Evolutionary conservation across 2,888 invertebrate species (phyloP), one percentile per base, ranked within the genome.

Genomic region (Catonia carolina): DNA sequence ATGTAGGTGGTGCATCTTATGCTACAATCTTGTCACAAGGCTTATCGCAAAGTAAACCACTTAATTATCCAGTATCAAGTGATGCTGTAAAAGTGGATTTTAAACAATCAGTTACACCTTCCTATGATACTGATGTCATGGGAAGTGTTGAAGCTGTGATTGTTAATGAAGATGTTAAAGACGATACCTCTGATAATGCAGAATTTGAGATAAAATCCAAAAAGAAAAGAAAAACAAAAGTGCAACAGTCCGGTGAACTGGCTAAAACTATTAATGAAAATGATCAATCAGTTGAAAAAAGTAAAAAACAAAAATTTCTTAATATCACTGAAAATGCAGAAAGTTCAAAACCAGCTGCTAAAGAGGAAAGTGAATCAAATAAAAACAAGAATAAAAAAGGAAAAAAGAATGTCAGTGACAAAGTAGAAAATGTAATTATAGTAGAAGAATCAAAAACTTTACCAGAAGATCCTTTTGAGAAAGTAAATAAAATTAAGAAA

Each of bases 1-100:
- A 27, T 8, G 22, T 12, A 27, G 37, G 15, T 39, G 42, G 49
- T 48, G 53, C 53, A n/a, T 58, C 58, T 35, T 58, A 58, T 53
- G 58, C 58, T 41, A 58, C 52, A 49, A 58, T 58, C 48, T 48
- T 58, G 53, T 48, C 58, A 35, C 58, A 58, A 48, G 58, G 58
- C 27, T 53, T 58, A 33, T n/a, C 41, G 42, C 27, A 2, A 48
- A 49, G 33, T 41, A 37, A 52, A 53, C 41, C 36, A 31, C 22
- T 48, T 27, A 36, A 31, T 33, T n/a, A n/a, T n/a, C 41, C 50
- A 41, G 55, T 39, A 31, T 42, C 27, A 6, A 8, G 8, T 6
- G 27, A 27, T 27, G 8, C 27, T 27, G 4, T 8, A 6, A 27
- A 27, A 8, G 27, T 27, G 27, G 8, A 27, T 27, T 6, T 27